Conservation (phyloP, 2,113 vertebrate species). For the Lipophrys pholis region DNA sequence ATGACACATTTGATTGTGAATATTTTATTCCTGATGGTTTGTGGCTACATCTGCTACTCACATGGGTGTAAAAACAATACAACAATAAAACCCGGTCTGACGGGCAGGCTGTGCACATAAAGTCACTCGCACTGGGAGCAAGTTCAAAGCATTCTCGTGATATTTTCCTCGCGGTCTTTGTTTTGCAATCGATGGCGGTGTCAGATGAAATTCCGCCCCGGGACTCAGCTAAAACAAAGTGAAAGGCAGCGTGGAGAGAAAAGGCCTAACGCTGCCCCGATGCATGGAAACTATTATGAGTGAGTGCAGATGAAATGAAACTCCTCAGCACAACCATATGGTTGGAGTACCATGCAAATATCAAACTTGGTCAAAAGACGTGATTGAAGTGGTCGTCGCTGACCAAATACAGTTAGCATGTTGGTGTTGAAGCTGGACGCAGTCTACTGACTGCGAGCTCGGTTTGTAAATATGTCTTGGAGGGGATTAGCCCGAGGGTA, state of each 20-base stretch:
- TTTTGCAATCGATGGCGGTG: conserved; percentile 9
- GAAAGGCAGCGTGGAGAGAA: conserved; percentile 35
- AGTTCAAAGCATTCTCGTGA: conserved; percentile 6
- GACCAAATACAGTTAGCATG: conserved; percentile 52
- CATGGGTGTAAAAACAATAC: conserved; percentile 12
- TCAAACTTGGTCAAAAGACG: conserved; percentile 22
- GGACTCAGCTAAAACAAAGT: conserved; percentile 37
- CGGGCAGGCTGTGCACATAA: not conserved
- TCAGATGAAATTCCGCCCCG: conserved; percentile 35
- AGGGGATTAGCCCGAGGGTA: conserved; percentile 63
- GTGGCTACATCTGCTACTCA: conserved; percentile 44
- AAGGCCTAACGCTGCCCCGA: conserved; percentile 2
- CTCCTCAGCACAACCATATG: conserved; percentile 51
- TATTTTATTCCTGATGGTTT: conserved; percentile 40
- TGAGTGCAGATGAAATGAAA: conserved; percentile 31
- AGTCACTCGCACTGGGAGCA: conserved; percentile 3
- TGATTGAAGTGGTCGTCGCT: conserved; percentile 18
- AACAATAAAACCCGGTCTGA: conserved; percentile 1
- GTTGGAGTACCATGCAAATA: conserved; percentile 45
- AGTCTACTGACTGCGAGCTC: conserved; percentile 44
- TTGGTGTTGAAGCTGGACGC: conserved; percentile 45
- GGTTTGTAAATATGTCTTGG: conserved; percentile 73
- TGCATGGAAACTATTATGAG: conserved; percentile 61
- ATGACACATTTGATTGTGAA: not conserved
- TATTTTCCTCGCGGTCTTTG: conserved; percentile 20